These are phyloP conservation scores for Synergus japonicus DNA, from an alignment of 2,888 invertebrate genomes.

Conservation along the genomic window DNA sequence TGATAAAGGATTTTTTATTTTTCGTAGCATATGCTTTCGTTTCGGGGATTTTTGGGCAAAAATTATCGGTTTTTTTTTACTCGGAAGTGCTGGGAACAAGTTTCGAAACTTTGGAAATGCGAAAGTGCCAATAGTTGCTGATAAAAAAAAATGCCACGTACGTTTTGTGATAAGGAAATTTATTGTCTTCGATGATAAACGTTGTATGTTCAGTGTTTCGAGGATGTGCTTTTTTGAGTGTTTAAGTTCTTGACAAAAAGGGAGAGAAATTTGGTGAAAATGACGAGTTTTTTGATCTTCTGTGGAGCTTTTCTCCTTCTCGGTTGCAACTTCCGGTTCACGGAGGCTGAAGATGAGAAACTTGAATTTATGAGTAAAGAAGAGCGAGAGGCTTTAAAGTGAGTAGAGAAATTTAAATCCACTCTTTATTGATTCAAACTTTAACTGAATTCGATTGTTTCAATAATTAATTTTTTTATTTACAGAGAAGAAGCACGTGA, in stretches of 20 bases:
- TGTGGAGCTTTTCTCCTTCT: conserved; percentile 65
- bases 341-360: conserved; percentile 65
- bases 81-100: not conserved
- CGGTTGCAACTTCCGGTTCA: conserved; percentile 62
- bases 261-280: conserved; percentile 59
- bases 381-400: conserved; percentile 84
- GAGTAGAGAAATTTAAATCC: conserved; percentile 62
- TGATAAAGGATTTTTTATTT: not conserved
- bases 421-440: not conserved
- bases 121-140: not conserved
- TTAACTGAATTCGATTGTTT: not conserved
- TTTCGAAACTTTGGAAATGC: conserved; percentile 5
- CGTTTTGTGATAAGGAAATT: conserved; percentile 3
- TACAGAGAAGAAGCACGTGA: conserved; percentile 92
- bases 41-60: not conserved
- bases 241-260: conserved; percentile 71
- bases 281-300: conserved; percentile 64
- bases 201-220: not conserved
- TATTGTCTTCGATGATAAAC: conserved; percentile 8
- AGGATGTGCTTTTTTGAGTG: conserved; percentile 57
- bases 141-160: conserved; percentile 25
- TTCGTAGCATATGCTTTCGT: not conserved
- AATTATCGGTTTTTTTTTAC: not conserved
- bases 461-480: conserved; percentile 54
- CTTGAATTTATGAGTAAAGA: conserved; percentile 81